Conservation (phyloP, 2,888 invertebrate genomes). For the Spilarctia lutea region DNA sequence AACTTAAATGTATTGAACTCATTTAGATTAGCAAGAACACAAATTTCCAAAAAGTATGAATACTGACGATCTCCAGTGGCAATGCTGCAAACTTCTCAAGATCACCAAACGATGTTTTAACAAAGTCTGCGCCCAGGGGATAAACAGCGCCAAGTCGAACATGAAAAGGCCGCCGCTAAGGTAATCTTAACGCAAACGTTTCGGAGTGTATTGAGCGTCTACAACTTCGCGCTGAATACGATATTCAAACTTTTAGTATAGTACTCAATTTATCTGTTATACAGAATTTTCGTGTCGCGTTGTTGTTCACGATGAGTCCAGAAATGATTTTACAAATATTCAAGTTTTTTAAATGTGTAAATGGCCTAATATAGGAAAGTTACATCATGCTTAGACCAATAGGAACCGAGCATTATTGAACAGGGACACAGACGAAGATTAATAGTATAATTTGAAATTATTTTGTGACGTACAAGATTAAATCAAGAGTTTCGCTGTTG, state of each 20-base stretch:
- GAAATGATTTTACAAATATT: no score
- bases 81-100: constrained; percentile 12
- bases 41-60: constrained; percentile 7
- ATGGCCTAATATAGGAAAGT: no score
- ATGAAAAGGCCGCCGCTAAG: constrained; percentile 10
- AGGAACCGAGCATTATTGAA: no score
- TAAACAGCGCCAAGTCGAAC: constrained; percentile 12
- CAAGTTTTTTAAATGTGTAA: no score
- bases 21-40: constrained; percentile 27
- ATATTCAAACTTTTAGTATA: constrained; percentile 4
- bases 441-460: no score
- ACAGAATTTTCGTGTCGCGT: no score
- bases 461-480: no score
- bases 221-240: constrained; percentile 1
- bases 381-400: no score
- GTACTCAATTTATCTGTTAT: no score
- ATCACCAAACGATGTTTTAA: constrained; percentile 15
- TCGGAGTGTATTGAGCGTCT: constrained; percentile 9
- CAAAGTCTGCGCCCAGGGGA: constrained; percentile 13
- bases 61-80: constrained; percentile 1
- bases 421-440: no score
- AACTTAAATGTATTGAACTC: not conserved
- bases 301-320: no score
- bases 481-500: no score
- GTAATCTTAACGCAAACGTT: constrained; percentile 15